These are phyloP conservation scores for Ophthalmotilapia sp. DNA, from an alignment of 2,113 vertebrate species.

Conservation along the genomic window DNA sequence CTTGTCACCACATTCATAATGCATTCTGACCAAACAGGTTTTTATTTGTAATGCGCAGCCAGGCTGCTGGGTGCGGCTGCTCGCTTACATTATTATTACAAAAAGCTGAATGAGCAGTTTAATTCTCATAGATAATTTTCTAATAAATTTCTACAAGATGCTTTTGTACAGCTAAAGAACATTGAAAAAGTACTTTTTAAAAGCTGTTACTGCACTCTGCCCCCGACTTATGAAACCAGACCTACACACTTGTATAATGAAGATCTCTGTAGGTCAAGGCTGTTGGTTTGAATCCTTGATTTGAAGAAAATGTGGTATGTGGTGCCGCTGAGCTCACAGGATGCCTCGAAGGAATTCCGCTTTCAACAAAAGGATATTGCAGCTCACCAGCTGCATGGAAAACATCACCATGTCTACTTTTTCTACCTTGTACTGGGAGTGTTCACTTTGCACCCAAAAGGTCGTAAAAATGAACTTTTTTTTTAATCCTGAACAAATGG, in stretches of 20 bases:
- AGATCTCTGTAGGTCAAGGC: not conserved
- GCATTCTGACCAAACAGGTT: not conserved
- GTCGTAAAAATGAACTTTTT: not conserved
- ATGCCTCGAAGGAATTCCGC: slow-evolving; percentile 8
- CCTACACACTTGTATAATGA: not conserved
- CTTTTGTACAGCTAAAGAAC: not conserved
- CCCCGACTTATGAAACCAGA: not conserved
- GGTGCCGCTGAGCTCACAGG: not conserved
- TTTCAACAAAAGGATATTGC: slow-evolving; percentile 28
- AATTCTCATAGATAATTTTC: not conserved
- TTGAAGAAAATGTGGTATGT: not conserved
- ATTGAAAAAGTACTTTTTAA: not conserved
- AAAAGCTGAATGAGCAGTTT: not conserved
- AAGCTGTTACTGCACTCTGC: not conserved
- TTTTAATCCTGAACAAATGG: not conserved
- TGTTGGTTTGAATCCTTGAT: not conserved
- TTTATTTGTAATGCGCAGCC: not conserved
- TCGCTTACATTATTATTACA: not conserved
- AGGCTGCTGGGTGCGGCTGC: not conserved
- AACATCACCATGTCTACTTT: not conserved
- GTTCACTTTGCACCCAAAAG: not conserved
- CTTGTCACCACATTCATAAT: not conserved
- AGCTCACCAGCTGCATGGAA: slow-evolving; percentile 21
- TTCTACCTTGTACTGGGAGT: not conserved
- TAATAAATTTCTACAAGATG: not conserved